phyloP scores from a whole-genome alignment of 2,797 vertebrate genomes.

The Chiroxiphia lanceolata region DNA sequence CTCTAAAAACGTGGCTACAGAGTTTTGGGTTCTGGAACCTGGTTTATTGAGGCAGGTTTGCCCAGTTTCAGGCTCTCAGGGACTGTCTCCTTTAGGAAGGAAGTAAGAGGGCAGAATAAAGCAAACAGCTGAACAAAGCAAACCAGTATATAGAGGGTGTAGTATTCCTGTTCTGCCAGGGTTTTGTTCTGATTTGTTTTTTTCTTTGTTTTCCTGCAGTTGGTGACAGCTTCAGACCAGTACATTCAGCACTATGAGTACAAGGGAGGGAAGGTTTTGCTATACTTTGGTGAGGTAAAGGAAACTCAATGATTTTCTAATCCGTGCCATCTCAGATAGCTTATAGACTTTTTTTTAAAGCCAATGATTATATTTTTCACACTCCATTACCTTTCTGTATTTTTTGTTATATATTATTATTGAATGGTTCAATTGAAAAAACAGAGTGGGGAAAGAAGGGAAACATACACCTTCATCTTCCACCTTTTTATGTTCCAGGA shows the following conservation, averaged over 20 bases:
- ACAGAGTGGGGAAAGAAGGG: not conserved
- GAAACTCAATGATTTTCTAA: not conserved
- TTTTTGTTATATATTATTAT: not conserved
- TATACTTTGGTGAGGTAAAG: slow-evolving; percentile 76
- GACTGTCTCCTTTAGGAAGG: not conserved
- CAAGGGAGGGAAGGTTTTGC: slow-evolving; percentile 72
- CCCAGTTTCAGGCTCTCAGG: not conserved
- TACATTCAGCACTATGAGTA: slow-evolving; percentile 75
- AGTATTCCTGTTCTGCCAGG: not conserved
- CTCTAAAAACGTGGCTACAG: not conserved
- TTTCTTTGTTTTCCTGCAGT: slow-evolving; percentile 32
- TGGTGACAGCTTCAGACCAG: slow-evolving; percentile 67
- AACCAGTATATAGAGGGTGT: not conserved
- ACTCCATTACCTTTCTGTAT: not conserved
- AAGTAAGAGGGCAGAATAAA: not conserved
- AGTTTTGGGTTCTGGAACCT: not conserved
- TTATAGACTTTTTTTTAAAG: not conserved
- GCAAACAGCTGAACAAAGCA: not conserved
- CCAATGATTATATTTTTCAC: not conserved
- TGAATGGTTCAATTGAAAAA: not conserved
- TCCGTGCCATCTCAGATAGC: not conserved
- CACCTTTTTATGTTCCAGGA: not conserved
- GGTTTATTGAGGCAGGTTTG: not conserved
- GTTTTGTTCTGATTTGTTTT: not conserved
- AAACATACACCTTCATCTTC: not conserved